Evolutionary conservation across 2,888 invertebrate genomes (phyloP).

Genomic region (Eledone cirrhosa): DNA sequence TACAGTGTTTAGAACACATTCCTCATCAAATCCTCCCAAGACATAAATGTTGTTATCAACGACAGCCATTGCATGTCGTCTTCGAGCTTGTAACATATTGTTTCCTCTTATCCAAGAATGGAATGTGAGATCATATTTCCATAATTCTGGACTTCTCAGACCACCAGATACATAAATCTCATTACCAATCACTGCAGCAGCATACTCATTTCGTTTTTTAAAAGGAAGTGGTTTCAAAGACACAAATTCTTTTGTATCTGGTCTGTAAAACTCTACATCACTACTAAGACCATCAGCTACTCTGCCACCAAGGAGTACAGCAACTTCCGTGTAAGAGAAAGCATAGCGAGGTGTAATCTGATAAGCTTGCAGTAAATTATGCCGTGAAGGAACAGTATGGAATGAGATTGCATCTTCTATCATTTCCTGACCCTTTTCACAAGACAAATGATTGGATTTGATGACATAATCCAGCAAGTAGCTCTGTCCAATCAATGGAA

Average conservation of each 20-base stretch:
- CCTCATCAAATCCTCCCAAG: conserved; percentile 60
- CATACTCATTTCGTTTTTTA: conserved; percentile 60
- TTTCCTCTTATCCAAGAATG: conserved; percentile 57
- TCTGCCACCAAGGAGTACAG: conserved; percentile 56
- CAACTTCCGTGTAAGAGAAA: conserved; percentile 49
- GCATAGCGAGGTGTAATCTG: conserved; percentile 57
- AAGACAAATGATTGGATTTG: conserved; percentile 44
- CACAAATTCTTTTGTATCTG: conserved; percentile 51
- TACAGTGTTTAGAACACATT: conserved; percentile 53
- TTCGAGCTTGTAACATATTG: conserved; percentile 51
- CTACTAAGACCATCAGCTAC: conserved; percentile 57
- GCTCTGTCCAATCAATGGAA: conserved; percentile 51
- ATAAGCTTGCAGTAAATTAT: conserved; percentile 53
- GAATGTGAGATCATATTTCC: conserved; percentile 60
- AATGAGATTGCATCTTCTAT: conserved; percentile 54
- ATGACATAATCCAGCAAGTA: conserved; percentile 53
- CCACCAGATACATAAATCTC: conserved; percentile 60
- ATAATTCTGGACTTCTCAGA: conserved; percentile 57
- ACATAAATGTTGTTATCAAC: conserved; percentile 58
- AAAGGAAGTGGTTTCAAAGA: conserved; percentile 55
- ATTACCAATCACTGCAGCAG: conserved; percentile 55
- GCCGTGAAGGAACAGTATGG: conserved; percentile 54
- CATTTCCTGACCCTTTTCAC: conserved; percentile 50
- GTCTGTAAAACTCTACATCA: conserved; percentile 56
- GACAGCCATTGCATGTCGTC: conserved; percentile 59